These are phyloP conservation scores for Campopleginae sp. DNA, from an alignment of 2,888 invertebrate genomes.

Conservation along the genomic window DNA sequence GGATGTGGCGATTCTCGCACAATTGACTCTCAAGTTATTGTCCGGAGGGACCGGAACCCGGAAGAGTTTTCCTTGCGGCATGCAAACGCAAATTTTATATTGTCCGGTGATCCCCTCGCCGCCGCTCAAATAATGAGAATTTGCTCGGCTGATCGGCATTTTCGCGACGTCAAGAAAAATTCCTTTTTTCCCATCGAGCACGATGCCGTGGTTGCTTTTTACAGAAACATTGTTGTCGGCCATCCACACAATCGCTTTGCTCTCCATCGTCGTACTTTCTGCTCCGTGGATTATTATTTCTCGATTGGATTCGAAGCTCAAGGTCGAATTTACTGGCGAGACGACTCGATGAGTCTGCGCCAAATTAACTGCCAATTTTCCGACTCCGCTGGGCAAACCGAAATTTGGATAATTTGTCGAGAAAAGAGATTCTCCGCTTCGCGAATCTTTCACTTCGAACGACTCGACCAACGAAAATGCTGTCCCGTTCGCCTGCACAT, in stretches of 20 bases:
- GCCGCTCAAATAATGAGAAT: conserved; percentile 79
- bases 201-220: conserved; percentile 91
- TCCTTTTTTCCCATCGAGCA: conserved; percentile 89
- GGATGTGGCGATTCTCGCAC: conserved; percentile 87
- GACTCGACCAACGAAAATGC: conserved; percentile 89
- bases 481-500: conserved; percentile 88
- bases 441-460: conserved; percentile 89
- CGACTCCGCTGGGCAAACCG: conserved; percentile 89
- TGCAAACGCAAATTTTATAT: conserved; percentile 95
- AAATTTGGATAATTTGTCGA: conserved; percentile 91
- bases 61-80: conserved; percentile 94
- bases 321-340: conserved; percentile 89
- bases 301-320: conserved; percentile 89
- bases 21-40: conserved; percentile 85
- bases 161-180: conserved; percentile 89
- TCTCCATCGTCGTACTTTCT: conserved; percentile 91
- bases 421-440: conserved; percentile 88
- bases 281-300: conserved; percentile 90
- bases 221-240: conserved; percentile 92
- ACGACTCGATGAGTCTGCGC: conserved; percentile 90
- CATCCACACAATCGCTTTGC: conserved; percentile 89
- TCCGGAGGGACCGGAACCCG: conserved; percentile 89
- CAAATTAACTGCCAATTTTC: conserved; percentile 88
- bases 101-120: conserved; percentile 85
- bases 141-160: conserved; percentile 87